Evolutionary conservation across 2,888 invertebrate genomes (phyloP).

Genomic region (Pristionchus mayeri): DNA sequence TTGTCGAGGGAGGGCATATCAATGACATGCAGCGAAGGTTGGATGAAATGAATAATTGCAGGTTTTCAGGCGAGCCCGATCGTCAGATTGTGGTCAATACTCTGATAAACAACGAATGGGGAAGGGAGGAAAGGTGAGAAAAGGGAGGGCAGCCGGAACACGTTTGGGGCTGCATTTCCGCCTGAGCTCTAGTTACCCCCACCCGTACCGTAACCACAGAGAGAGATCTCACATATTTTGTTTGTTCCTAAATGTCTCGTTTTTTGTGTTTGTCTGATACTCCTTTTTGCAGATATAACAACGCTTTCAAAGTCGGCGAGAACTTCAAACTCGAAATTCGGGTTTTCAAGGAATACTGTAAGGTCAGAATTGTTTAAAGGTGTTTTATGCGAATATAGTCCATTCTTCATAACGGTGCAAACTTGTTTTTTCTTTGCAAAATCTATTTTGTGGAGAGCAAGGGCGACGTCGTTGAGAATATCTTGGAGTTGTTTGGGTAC

Average conservation of each 20-base stretch:
- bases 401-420: too few species aligned
- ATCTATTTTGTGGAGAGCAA: too few species aligned
- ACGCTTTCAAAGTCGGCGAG: conserved; percentile 65
- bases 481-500: too few species aligned
- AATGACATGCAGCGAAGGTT: background rate
- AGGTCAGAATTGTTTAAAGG: conserved; percentile 63
- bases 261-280: background rate
- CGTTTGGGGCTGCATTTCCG: conserved; percentile 15
- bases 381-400: too few species aligned
- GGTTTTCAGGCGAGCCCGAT: conserved; percentile 65
- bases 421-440: too few species aligned
- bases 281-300: conserved; percentile 53
- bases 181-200: background rate
- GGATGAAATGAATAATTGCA: conserved; percentile 46
- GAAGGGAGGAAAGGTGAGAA: conserved; percentile 59
- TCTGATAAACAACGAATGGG: conserved; percentile 72
- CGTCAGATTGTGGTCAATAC: conserved; percentile 71
- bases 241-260: background rate
- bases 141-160: conserved; percentile 15
- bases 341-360: conserved; percentile 68
- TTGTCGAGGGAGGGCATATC: too few species aligned
- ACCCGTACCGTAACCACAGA: conserved; percentile 27
- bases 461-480: too few species aligned
- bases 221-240: conserved; percentile 37
- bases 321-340: conserved; percentile 69